These are phyloP conservation scores for Anser brachyrhynchus DNA, from an alignment of 2,113 vertebrate genomes.

Conservation along the genomic window DNA sequence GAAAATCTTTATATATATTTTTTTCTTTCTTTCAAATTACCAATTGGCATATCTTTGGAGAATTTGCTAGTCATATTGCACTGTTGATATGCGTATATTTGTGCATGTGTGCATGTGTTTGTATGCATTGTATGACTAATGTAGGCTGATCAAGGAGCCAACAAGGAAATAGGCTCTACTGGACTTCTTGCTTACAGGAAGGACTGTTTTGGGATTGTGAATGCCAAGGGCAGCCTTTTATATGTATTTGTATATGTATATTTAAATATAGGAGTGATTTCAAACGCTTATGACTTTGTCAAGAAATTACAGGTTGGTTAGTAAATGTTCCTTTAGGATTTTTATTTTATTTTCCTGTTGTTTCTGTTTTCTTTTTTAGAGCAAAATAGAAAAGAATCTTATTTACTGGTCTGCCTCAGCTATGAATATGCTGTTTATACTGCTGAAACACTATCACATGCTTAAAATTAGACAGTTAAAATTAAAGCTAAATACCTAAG, in stretches of 20 bases:
- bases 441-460: not conserved
- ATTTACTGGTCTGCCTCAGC: not conserved
- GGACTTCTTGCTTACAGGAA: too few species aligned
- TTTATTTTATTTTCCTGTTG: not conserved
- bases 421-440: not conserved
- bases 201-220: too few species aligned
- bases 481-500: not conserved
- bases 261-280: not conserved
- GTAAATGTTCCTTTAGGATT: not conserved
- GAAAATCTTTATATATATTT: not conserved
- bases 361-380: not conserved
- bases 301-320: not conserved
- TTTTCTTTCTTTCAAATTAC: not conserved
- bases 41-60: rapidly evolving
- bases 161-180: too few species aligned
- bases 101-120: not conserved
- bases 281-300: not conserved
- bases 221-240: too few species aligned
- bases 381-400: not conserved
- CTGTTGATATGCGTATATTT: not conserved
- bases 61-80: not conserved
- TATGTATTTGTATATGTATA: rapidly evolving
- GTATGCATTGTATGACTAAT: too few species aligned
- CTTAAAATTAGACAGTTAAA: not conserved
- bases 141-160: too few species aligned